phyloP scores from a whole-genome alignment of 2,888 invertebrate genomes.

The Nasonovia ribisnigri region DNA sequence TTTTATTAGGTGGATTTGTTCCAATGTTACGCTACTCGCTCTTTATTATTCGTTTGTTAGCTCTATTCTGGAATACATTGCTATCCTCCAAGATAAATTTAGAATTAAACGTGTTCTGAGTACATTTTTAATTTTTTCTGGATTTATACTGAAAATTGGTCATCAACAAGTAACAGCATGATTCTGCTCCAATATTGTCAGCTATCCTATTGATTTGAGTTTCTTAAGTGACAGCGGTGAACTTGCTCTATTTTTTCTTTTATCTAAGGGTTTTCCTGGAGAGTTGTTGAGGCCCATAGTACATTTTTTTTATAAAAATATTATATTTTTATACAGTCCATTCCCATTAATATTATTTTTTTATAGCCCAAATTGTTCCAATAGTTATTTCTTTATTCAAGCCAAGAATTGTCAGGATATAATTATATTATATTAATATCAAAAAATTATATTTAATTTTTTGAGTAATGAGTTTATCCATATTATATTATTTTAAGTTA shows the following conservation, averaged over 20 bases:
- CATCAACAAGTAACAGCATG: background rate
- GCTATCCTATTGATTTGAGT: background rate
- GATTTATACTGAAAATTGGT: background rate
- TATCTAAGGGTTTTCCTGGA: background rate
- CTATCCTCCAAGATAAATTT: background rate
- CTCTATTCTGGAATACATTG: background rate
- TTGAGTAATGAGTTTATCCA: too few relatives aligned
- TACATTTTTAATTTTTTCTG: background rate
- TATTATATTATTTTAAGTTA: too few relatives aligned
- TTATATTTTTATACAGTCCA: background rate
- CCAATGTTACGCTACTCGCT: background rate
- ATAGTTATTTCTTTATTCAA: too few relatives aligned
- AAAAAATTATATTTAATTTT: too few relatives aligned
- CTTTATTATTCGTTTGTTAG: background rate
- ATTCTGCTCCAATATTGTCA: too few relatives aligned
- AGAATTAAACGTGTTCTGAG: background rate
- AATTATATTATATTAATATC: too few relatives aligned
- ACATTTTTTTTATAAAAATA: background rate
- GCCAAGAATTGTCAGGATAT: too few relatives aligned
- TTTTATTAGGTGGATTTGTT: background rate
- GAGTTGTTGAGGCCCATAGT: background rate
- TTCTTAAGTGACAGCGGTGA: background rate
- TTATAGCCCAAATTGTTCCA: background rate
- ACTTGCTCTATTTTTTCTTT: background rate
- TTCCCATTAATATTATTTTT: background rate